Evolutionary conservation across 2,888 invertebrate species (phyloP), one percentile per base, ranked within the genome.

Genomic region (Chromoteleia sp.): DNA sequence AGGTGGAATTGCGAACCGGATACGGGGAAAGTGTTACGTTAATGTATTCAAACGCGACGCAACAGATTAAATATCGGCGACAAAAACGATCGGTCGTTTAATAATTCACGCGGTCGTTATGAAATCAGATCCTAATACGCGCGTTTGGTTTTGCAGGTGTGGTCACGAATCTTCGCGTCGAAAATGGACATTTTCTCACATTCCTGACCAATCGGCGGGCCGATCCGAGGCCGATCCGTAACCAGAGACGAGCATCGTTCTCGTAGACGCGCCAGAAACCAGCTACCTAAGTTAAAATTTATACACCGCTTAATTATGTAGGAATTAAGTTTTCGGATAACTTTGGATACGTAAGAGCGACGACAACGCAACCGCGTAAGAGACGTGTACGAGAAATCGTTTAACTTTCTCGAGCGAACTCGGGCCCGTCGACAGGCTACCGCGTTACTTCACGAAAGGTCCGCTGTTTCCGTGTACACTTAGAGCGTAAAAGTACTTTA

Each of bases 61-160:
- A 63, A 58, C 56, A 36, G 67, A 79, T 79, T 54, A 17, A 67
- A 67, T 61, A 41, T 63, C 73, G 67, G 71, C 50, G 58, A 54
- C 45, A 63, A 65, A 56, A 77, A 61, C 30, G 61, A 54, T 70
- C 29, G 54, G 15, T 17, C 41, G 21, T 48, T 39, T 56, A 41
- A 78, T 77, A 70, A 63, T 65, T 71, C 71, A 45, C 63, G n/a
- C 14, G 48, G 25, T 43, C 30, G 29, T 56, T 50, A 58, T 65
- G 78, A 58, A 71, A 77, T 70, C 70, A 58, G 70, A 77, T 70
- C 70, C 70, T 41, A 77, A 77, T 63, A 70, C 58, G 71, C 45
- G 30, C 50, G 70, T 77, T 65, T 14, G 48, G 29, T 45, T 48
- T 63, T 56, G 41, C 70, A 63, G 70, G 50, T 71, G 50, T 71